Base-by-base conservation (phyloP, 2,797 vertebrate species). In the Myotis findleyi region DNA sequence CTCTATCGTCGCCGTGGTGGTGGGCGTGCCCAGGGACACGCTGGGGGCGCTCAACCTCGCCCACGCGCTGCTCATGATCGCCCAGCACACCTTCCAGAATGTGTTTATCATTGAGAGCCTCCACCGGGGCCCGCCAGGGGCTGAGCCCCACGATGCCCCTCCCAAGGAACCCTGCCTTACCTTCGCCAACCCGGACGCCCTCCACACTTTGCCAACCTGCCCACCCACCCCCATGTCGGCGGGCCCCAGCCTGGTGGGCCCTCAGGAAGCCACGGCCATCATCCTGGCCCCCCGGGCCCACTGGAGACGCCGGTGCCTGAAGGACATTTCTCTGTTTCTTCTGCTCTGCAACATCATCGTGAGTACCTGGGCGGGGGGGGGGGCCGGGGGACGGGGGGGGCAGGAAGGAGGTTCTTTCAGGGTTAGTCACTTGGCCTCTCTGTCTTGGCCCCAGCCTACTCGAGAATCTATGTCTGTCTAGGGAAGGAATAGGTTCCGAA, bases 101-200 rank as follows among this genome's bases (percentile, higher is more conserved):
- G 95, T 99, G 79, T 99, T 99, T 97, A 99, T 99, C 73, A 99
- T 99, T 0, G 99, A 99, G 97, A 99, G 99, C n/a, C 98, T 99
- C 30, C 99, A 99, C 85, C 98, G 99, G 44, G 98, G 99, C 59
- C 99, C 99, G 0, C 97, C 98, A 3, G 97, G 97, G 10, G 95
- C 96, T 4, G 97, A 97, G 5, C 94, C 93, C 1, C 89, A 2
- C 0, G 0, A 96, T 97, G 47, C 89, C 73, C 47, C 94, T 69
- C 86, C 97, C 97, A 98, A 98, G 97, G 95, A 99, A 98, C 27
- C 98, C 69, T 49, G 95, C 27, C 93, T 98, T 95, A 97, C 98
- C 97, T 98, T 98, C 94, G 97, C 98, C 47, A 97, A 98, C 71
- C 83, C 97, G 81, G 97, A 96, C 0, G 97, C 98, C 77, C 97